Percentiles rank a stretch among this genome's conserved stretches.
Conservation (phyloP, 2,113 vertebrate species). For the Pteruthius melanotis region DNA sequence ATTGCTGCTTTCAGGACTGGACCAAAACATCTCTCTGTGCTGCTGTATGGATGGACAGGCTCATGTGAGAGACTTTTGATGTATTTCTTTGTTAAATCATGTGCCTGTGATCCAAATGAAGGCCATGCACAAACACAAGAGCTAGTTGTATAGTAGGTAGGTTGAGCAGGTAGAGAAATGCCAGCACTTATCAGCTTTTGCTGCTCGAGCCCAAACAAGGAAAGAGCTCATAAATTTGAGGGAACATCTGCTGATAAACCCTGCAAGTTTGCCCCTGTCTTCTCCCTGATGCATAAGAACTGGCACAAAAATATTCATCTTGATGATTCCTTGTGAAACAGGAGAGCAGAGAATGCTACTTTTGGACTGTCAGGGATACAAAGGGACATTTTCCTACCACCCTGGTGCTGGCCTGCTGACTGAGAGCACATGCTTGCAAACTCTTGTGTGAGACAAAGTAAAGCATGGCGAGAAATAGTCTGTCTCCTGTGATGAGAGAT, state of each 20-base stretch:
- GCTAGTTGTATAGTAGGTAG: not conserved
- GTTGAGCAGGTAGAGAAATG: not conserved
- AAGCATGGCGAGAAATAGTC: accelerated
- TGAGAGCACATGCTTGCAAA: not conserved
- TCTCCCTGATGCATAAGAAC: not conserved
- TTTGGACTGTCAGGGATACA: not conserved
- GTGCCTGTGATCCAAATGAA: not conserved
- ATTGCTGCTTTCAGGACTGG: not conserved
- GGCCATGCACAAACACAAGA: not conserved
- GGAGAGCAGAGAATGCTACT: not conserved
- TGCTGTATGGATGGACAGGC: not conserved
- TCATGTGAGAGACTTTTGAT: not conserved
- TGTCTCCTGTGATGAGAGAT: not conserved
- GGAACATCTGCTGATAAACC: not conserved
- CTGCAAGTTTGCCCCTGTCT: not conserved
- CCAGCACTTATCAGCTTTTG: not conserved
- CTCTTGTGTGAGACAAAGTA: not conserved
- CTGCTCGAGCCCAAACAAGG: not conserved
- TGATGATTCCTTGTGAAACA: not conserved
- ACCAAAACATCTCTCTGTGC: accelerated
- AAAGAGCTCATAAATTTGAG: not conserved
- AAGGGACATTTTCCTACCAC: not conserved
- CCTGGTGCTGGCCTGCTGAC: not conserved
- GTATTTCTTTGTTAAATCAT: not conserved
- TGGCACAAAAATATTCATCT: not conserved